A percentile compares a stretch with the other conserved stretches of the same genome.
phyloP scores from a whole-genome alignment of 2,888 invertebrate species.

The Sclerodermus sp. region DNA sequence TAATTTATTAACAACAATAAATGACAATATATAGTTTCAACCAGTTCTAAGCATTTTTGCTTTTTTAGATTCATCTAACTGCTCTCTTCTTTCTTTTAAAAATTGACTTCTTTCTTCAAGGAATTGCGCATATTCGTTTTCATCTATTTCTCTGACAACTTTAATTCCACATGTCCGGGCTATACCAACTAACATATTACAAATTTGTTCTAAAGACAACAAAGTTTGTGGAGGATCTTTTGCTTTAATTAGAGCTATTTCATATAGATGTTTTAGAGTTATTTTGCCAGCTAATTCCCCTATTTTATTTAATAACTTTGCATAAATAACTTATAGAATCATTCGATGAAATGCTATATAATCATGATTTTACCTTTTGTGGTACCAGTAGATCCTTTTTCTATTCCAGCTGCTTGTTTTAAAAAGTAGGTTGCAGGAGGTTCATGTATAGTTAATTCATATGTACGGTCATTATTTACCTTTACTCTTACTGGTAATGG shows the following conservation, averaged over 20 bases:
- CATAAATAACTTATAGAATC: neutral
- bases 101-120: slow-evolving; percentile 72
- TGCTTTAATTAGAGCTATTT: slow-evolving; percentile 96
- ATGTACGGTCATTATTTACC: slow-evolving; percentile 84
- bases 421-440: slow-evolving; percentile 89
- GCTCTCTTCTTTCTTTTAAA: slow-evolving; percentile 74
- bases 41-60: slow-evolving; percentile 87
- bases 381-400: slow-evolving; percentile 75
- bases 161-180: slow-evolving; percentile 84
- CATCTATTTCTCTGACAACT: slow-evolving; percentile 75
- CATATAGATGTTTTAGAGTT: slow-evolving; percentile 92
- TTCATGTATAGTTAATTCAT: slow-evolving; percentile 77
- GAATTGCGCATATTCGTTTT: slow-evolving; percentile 81
- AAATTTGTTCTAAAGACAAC: slow-evolving; percentile 71
- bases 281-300: slow-evolving; percentile 83
- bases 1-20: too few species aligned
- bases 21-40: slow-evolving; percentile 39
- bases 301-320: slow-evolving; percentile 1
- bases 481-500: slow-evolving; percentile 83
- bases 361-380: slow-evolving; percentile 17
- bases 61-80: slow-evolving; percentile 81
- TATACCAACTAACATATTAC: slow-evolving; percentile 74
- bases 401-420: slow-evolving; percentile 93
- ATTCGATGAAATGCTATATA: neutral
- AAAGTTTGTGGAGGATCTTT: slow-evolving; percentile 76